Evolutionary conservation across 2,113 vertebrate species (phyloP), one percentile per base, ranked within the genome.

Genomic region (Shinisaurus crocodilurus): DNA sequence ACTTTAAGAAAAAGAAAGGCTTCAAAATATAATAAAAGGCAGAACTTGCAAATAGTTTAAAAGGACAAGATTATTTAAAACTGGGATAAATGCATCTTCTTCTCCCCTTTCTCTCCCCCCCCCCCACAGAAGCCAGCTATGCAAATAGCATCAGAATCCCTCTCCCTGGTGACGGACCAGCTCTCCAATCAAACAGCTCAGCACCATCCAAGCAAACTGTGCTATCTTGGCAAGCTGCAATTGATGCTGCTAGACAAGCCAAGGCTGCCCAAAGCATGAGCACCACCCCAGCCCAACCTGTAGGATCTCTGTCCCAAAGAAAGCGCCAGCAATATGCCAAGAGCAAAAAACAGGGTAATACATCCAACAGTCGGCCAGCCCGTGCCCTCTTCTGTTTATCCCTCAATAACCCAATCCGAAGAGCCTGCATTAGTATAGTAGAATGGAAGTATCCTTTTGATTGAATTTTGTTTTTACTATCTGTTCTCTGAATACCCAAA

Each of bases 391-490:
- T 99, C 97, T 99, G 99, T 96, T 98, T 99, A 95, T 99, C 98
- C 85, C 98, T 99, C 95, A 99, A 99, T 97, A 99, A 99, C 96
- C 99, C 99, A 93, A 98, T 99, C 97, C 98, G 99, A 96, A 98
- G 98, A 98, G 99, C 99, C 97, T 99, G 99, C 97, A 99, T 99
- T 97, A 99, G 99, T 97, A 97, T 99, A 95, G 99, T 99, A 97
- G 99, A 99, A 98, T 99, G 99, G 99, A 99, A 99, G 98, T 99
- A 99, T 99, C 99, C 99, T 99, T 99, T 98, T 94, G 76, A 82
- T 54, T 34, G 25, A 60, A 27, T 93, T 86, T 50, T n/a, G 7
- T 88, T 91, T 92, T 92, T 60, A 85, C 65, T 3, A 3, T 92
- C 80, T 94, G 80, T 90, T 91, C 80, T 75, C 91, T 91, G 3